A percentile compares a stretch with the other conserved stretches of the same genome.
Conservation (phyloP, 2,888 invertebrate genomes). For the Chrysolina haemoptera region DNA sequence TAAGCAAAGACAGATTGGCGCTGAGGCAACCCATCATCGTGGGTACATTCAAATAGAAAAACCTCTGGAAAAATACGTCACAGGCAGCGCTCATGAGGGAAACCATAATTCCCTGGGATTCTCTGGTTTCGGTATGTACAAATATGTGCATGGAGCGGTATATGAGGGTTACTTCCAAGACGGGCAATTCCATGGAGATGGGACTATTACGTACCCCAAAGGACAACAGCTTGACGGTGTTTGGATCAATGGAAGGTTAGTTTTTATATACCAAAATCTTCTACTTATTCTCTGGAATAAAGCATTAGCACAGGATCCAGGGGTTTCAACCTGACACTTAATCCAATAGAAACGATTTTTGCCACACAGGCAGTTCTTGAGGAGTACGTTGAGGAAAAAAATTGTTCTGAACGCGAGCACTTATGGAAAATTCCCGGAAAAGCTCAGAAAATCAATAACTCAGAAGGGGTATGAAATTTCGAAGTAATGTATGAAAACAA, state of each 20-base stretch:
- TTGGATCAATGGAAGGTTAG: slow-evolving; percentile 43
- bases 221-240: slow-evolving; percentile 40
- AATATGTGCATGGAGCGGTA: slow-evolving; percentile 43
- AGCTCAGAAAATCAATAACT: too few species aligned
- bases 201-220: slow-evolving; percentile 42
- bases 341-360: too few species aligned
- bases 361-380: too few species aligned
- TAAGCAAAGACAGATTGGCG: not conserved
- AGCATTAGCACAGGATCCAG: too few species aligned
- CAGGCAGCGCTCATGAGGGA: slow-evolving; percentile 44
- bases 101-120: slow-evolving; percentile 39
- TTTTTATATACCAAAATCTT: not conserved
- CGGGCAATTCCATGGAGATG: slow-evolving; percentile 47
- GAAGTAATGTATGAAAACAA: too few species aligned
- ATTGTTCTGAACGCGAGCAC: too few species aligned
- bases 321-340: too few species aligned
- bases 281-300: too few species aligned
- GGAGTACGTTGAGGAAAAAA: too few species aligned
- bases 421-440: too few species aligned
- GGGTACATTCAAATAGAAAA: slow-evolving; percentile 5
- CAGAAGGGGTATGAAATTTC: too few species aligned
- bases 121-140: slow-evolving; percentile 42
- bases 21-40: not conserved
- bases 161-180: slow-evolving; percentile 45
- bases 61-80: slow-evolving; percentile 35